Evolutionary conservation across 1,140 invertebrate genomes (phyloP), one percentile per base, ranked within the genome.

Genomic region (Meloidogyne exigua): DNA sequence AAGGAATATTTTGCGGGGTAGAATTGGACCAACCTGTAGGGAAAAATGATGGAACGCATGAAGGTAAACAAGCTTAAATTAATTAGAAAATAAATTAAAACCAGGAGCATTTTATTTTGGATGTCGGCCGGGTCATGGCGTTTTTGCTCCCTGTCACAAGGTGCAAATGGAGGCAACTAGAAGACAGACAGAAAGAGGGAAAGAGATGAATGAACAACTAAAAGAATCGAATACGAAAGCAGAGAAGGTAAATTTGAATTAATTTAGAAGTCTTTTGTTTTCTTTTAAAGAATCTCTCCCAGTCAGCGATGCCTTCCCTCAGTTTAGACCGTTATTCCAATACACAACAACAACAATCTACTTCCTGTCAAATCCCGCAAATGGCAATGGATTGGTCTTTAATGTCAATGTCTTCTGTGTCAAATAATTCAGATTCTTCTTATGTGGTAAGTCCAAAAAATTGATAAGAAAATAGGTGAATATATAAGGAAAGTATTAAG

Each of bases 141-240:
- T 84, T 26, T 84, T 84, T 32, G 82, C 82, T 12, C 83, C 83
- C 18, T 36, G 80, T 44, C 83, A 83, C 66, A 85, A 86, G 77
- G 82, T 84, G 9, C 77, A 79, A 63, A 64, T 80, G 2, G 80
- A 82, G 62, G 23, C 44, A 23, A 42, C 12, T 9, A 23, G 18
- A 23, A 15, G 66, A 42, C 57, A 77, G 18, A 23, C 26, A 26
- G n/a, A 67, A 26, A n/a, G n/a, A n/a, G n/a, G 26, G 12, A 25
- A 76, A 21, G 5, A 21, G n/a, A 18, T n/a, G 18, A 76, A n/a
- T 39, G 44, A 18, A 26, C 77, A 44, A 18, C 10, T 21, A 72
- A 25, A 13, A 73, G 21, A 7, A 28, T 57, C 49, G 2, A 57
- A n/a, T 9, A 4, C 49, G n/a, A 57, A 57, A n/a, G 42, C 39